Percentiles rank a stretch among this genome's conserved stretches.
Conservation (phyloP, 2,113 vertebrate genomes). For the Coptodon bakossiorum region DNA sequence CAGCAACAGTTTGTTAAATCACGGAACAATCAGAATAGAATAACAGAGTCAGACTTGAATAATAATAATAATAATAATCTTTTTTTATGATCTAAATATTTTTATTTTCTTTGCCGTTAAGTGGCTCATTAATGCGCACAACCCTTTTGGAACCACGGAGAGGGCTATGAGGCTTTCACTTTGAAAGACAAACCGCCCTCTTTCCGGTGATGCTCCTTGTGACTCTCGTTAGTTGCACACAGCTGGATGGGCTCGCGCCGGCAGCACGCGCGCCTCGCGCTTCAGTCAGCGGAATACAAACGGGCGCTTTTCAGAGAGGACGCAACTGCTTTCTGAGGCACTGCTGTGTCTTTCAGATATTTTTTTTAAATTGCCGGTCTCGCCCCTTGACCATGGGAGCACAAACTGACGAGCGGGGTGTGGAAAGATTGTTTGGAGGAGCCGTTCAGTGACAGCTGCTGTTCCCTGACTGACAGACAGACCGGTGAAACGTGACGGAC, state of each 20-base stretch:
- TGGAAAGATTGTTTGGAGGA: neutral
- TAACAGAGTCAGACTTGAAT: neutral
- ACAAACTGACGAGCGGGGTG: neutral
- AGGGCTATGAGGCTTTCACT: neutral
- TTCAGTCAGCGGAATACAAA: constrained; percentile 33
- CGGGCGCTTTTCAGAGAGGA: neutral
- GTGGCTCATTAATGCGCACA: neutral
- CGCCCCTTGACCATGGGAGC: constrained; percentile 17
- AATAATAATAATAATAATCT: neutral
- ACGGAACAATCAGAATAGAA: neutral
- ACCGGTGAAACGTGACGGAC: constrained; percentile 60
- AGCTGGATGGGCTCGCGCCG: constrained; percentile 38
- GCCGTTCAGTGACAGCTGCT: constrained; percentile 43
- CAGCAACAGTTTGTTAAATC: neutral
- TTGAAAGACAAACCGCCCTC: neutral
- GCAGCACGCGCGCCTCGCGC: constrained; percentile 48
- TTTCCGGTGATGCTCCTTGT: constrained; percentile 29
- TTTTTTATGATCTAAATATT: neutral
- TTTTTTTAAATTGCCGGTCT: neutral
- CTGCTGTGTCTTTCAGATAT: neutral
- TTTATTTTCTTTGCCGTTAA: neutral
- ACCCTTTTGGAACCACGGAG: neutral
- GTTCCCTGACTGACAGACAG: constrained; percentile 33
- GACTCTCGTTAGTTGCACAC: neutral
- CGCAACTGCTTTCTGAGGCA: neutral